Conservation (phyloP, 1,140 invertebrate species). For the Pogonomyrmex barbatus region DNA sequence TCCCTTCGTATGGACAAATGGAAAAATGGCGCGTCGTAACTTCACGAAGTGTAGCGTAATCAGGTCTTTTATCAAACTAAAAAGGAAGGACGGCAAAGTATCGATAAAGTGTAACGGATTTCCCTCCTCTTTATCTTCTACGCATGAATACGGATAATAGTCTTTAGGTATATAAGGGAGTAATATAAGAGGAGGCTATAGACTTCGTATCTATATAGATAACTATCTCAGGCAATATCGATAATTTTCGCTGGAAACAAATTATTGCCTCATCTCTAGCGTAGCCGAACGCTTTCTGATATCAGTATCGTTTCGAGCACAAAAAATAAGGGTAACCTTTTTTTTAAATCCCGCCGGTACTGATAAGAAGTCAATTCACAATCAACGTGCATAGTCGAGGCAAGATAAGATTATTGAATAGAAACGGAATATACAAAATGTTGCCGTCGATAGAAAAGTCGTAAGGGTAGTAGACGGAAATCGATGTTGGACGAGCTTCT, state of each 20-base stretch:
- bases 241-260: conserved; percentile 65
- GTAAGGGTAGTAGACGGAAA: conserved; percentile 17
- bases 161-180: conserved; percentile 35
- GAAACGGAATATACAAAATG: conserved; percentile 28
- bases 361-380: conserved; percentile 45
- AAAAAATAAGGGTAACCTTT: not conserved
- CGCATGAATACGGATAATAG: conserved; percentile 65
- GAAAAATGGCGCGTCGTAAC: conserved; percentile 2
- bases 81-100: not conserved
- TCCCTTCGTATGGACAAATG: not conserved
- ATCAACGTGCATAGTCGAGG: conserved; percentile 21
- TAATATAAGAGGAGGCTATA: conserved; percentile 12
- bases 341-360: not conserved
- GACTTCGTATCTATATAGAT: conserved; percentile 61
- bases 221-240: conserved; percentile 70
- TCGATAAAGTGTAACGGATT: conserved; percentile 56
- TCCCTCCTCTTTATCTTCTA: conserved; percentile 60
- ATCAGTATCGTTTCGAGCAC: not conserved
- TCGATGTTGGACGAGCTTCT: not conserved
- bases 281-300: conserved; percentile 28
- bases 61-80: not conserved
- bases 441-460: conserved; percentile 20
- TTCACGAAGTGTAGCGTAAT: conserved; percentile 12
- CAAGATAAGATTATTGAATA: conserved; percentile 45
- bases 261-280: conserved; percentile 49